Evolutionary conservation across 1,140 invertebrate genomes (phyloP).

Genomic region (Zaprionus africanus): DNA sequence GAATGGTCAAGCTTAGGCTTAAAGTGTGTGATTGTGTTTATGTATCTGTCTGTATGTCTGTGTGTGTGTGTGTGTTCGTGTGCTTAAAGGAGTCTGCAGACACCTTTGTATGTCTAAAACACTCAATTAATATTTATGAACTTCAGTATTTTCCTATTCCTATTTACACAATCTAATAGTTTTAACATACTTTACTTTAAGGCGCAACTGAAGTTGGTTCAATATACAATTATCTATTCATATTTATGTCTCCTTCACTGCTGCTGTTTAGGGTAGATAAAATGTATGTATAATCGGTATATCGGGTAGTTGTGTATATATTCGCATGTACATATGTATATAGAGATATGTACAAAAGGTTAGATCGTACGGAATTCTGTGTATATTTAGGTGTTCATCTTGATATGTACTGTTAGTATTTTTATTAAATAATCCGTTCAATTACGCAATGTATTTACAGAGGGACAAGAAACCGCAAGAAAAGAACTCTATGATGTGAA

Average conservation of each 20-base stretch:
- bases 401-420: constrained; percentile 80
- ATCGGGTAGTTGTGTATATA: constrained; percentile 62
- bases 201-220: constrained; percentile 63
- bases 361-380: constrained; percentile 57
- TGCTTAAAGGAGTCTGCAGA: neutral
- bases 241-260: neutral
- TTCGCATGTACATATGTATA: constrained; percentile 58
- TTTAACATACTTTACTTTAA: constrained; percentile 60
- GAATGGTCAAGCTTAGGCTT: constrained; percentile 76
- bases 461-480: constrained; percentile 4
- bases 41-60: constrained; percentile 25
- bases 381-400: constrained; percentile 80
- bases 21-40: constrained; percentile 42
- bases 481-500: constrained; percentile 44
- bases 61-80: constrained; percentile 23
- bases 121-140: constrained; percentile 63
- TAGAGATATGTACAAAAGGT: constrained; percentile 73
- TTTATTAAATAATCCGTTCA: constrained; percentile 57
- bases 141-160: constrained; percentile 17
- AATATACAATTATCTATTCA: constrained; percentile 50
- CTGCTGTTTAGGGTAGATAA: constrained; percentile 11
- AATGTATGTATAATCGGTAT: constrained; percentile 40
- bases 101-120: constrained; percentile 28
- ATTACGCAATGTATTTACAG: constrained; percentile 52
- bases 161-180: constrained; percentile 59